Evolutionary conservation across 1,140 invertebrate species (phyloP).

Genomic region (Chlorops oryzae): DNA sequence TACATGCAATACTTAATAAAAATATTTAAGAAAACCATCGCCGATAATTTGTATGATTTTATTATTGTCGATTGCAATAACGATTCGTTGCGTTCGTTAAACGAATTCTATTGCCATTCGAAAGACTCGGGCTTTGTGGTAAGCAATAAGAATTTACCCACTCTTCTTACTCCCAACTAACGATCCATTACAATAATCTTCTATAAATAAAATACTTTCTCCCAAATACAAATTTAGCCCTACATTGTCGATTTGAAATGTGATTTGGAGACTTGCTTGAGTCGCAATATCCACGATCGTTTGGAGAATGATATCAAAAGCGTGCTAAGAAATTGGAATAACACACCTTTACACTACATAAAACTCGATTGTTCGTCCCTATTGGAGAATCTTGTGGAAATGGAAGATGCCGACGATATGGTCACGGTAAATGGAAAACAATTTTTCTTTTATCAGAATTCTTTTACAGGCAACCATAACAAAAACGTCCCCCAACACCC

Average conservation of each 20-base stretch:
- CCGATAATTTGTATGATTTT: constrained; percentile 87
- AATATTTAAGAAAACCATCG: constrained; percentile 86
- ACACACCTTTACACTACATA: constrained; percentile 62
- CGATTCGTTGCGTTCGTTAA: constrained; percentile 72
- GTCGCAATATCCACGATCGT: constrained; percentile 79
- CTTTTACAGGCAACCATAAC: too few species aligned
- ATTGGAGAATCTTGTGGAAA: constrained; percentile 69
- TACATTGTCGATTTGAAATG: constrained; percentile 67
- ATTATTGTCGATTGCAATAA: constrained; percentile 87
- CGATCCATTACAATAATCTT: too few species aligned
- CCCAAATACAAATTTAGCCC: too few species aligned
- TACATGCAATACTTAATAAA: constrained; percentile 80
- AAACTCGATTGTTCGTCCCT: constrained; percentile 72
- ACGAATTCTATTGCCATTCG: constrained; percentile 82
- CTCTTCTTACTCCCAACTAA: neutral
- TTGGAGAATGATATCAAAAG: constrained; percentile 71
- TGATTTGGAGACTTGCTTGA: constrained; percentile 68
- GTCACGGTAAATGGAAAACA: constrained; percentile 35
- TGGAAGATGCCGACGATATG: constrained; percentile 55
- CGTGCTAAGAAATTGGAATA: constrained; percentile 70
- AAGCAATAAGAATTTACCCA: constrained; percentile 25
- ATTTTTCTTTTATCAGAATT: neutral
- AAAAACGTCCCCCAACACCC: too few species aligned
- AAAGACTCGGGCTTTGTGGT: constrained; percentile 87
- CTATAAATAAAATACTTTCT: too few species aligned